Evolutionary conservation across 2,113 vertebrate genomes (phyloP), one percentile per base, ranked within the genome.

Genomic region (Ictalurus punctatus): DNA sequence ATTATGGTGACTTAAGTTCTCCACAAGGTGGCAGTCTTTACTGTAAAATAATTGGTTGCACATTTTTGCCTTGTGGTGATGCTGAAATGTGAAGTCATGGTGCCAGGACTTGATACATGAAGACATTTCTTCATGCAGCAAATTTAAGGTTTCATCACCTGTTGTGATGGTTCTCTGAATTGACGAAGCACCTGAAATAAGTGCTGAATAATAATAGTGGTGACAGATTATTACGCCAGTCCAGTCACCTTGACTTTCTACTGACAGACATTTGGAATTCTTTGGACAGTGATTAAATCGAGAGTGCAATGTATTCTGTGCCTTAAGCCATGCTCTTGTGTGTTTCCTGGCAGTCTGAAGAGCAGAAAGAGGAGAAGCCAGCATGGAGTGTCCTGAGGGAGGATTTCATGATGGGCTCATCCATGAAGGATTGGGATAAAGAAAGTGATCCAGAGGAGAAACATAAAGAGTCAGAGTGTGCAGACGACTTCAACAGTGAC

Each of bases 401-500:
- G 1, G 97, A 98, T 91, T 99, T 97, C 94, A 99, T 99, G 98
- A 98, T 99, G 97, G 97, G 97, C 44, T 97, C 97, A 0, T 94
- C 96, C 73, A 99, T 99, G 98, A 99, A 97, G 91, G 98, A 99
- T 95, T 99, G 98, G 98, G 98, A 99, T 95, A 97, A 97, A 85
- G 95, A 96, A 76, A 97, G 97, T 6, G 96, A 96, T 0, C 92
- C 94, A 6, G 96, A 94, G 12, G 92, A 83, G 6, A 82, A 61
- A 0, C 76, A 56, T 1, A 8, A 61, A 30, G 67, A 85, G 4
- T 63, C 16, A 37, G 90, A 30, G 25, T 87, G 82, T 3, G 37
- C 1, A 14, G 88, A 79, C 16, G 90, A 94, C 23, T 92, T 92
- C 88, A 93, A 88, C 40, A 95, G 94, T 58, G 94, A 95, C 58